Percentiles rank a stretch among this genome's conserved stretches.
These are phyloP conservation scores for Centrocercus urophasianus DNA, from an alignment of 2,113 vertebrate species.

Conservation along the genomic window DNA sequence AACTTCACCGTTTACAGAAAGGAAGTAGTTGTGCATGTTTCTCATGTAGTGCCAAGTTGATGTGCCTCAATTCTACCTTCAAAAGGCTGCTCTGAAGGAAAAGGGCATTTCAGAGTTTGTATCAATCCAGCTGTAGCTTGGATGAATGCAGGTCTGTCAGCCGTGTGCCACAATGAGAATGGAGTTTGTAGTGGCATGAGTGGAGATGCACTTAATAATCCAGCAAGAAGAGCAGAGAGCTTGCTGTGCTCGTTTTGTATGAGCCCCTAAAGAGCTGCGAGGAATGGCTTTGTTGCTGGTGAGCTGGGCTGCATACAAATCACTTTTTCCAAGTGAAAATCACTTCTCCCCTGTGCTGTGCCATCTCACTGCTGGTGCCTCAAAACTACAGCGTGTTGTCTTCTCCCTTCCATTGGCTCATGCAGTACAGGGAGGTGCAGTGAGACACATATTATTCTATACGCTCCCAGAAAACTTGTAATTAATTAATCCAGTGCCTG, in stretches of 20 bases:
- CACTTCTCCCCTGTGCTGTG: neutral
- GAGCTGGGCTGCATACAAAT: neutral
- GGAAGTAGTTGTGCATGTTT: neutral
- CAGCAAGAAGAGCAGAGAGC: rapidly evolving
- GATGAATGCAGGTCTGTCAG: neutral
- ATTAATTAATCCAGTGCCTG: neutral
- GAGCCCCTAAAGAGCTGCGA: neutral
- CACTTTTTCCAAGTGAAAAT: neutral
- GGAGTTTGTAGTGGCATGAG: rapidly evolving
- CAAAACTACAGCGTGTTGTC: neutral
- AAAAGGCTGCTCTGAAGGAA: neutral
- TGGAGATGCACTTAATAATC: neutral
- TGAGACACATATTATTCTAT: neutral
- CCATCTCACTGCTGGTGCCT: neutral
- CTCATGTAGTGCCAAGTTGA: neutral
- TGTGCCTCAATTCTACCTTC: neutral
- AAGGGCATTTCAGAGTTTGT: neutral
- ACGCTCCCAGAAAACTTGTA: neutral
- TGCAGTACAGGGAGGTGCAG: neutral
- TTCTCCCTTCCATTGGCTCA: neutral
- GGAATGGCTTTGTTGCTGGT: neutral
- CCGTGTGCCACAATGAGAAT: neutral
- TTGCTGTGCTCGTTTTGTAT: neutral
- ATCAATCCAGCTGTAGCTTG: neutral
- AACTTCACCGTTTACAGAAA: neutral